phyloP scores from a whole-genome alignment of 2,797 vertebrate genomes.

The Scolopax rusticola region DNA sequence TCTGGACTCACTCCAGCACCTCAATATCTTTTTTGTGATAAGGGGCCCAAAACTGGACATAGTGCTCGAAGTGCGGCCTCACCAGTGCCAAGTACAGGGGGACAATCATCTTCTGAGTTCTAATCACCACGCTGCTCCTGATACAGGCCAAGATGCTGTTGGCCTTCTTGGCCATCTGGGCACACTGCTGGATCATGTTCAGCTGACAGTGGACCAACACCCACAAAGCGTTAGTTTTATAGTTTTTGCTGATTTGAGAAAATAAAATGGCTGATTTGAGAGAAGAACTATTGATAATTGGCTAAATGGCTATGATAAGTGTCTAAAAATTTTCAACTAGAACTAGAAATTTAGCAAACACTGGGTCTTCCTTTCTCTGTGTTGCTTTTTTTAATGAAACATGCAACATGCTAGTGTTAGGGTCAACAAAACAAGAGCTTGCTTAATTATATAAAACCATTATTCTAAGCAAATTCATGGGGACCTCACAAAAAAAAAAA shows the following conservation, averaged over 20 bases:
- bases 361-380: not conserved
- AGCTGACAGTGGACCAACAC: too few species aligned
- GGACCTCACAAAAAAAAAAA: not conserved
- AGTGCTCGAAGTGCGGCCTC: too few species aligned
- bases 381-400: not conserved
- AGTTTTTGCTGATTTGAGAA: not conserved
- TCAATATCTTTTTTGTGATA: too few species aligned
- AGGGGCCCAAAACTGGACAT: too few species aligned
- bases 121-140: too few species aligned
- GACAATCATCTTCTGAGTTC: too few species aligned
- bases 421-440: not conserved
- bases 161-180: too few species aligned
- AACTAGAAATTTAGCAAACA: not conserved
- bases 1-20: too few species aligned
- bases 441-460: not conserved
- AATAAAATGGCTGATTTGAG: not conserved
- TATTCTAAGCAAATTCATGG: not conserved
- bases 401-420: not conserved
- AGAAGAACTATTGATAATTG: not conserved
- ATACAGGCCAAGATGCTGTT: too few species aligned
- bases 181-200: too few species aligned
- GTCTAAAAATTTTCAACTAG: not conserved
- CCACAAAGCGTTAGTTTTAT: too few species aligned
- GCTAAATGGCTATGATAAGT: not conserved
- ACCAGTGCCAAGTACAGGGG: too few species aligned